A percentile compares a stretch with the other conserved stretches of the same genome.
These are phyloP conservation scores for Tolmerus cingulatus DNA, from an alignment of 2,888 invertebrate species.

Conservation along the genomic window DNA sequence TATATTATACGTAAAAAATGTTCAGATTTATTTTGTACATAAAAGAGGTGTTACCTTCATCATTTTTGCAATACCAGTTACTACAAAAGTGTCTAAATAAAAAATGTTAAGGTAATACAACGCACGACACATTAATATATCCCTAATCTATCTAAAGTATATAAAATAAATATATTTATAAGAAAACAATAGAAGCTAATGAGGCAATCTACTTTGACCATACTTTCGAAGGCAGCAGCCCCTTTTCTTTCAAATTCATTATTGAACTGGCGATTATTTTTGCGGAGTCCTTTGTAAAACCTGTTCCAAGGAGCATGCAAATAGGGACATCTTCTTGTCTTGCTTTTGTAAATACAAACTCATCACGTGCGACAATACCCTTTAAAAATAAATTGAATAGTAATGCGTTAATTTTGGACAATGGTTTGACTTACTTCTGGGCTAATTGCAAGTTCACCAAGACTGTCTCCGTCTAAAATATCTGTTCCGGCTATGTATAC, in stretches of 20 bases:
- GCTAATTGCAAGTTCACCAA: constrained; percentile 74
- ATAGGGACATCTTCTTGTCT: constrained; percentile 71
- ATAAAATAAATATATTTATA: background rate
- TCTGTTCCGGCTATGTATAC: constrained; percentile 90
- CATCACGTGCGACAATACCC: constrained; percentile 81
- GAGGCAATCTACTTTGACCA: constrained; percentile 36
- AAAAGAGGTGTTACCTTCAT: background rate
- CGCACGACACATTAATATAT: background rate
- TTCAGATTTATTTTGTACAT: constrained; percentile 5
- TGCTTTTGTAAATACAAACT: constrained; percentile 77
- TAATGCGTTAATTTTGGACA: background rate
- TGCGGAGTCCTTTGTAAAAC: constrained; percentile 77
- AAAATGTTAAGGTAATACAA: background rate
- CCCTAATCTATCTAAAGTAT: background rate
- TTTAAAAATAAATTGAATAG: constrained; percentile 55
- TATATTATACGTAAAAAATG: background rate
- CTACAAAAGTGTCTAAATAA: background rate
- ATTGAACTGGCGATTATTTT: constrained; percentile 81
- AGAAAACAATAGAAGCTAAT: background rate
- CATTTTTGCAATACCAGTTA: background rate
- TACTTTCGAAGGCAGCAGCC: constrained; percentile 62
- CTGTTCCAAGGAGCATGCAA: constrained; percentile 83
- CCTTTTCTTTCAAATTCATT: constrained; percentile 71
- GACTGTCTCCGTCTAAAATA: constrained; percentile 74
- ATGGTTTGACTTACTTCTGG: constrained; percentile 57